A percentile compares a stretch with the other conserved stretches of the same genome.
Evolutionary conservation across 1,140 invertebrate genomes (phyloP).

Genomic region (Nasonia vitripennis): DNA sequence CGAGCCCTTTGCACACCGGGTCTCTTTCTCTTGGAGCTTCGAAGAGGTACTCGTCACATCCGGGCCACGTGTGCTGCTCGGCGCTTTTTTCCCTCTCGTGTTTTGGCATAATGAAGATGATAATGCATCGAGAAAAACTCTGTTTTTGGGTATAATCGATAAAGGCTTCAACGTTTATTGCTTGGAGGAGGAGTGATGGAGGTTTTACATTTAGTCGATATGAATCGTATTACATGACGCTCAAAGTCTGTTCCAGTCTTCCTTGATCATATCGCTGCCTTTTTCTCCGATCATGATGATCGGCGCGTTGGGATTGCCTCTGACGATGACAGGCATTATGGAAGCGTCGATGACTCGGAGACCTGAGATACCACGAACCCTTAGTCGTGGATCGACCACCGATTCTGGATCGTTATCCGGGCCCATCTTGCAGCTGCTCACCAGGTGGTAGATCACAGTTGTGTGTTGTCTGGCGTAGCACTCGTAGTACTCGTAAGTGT

Average conservation of each 20-base stretch:
- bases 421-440: conserved; percentile 80
- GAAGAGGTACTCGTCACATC: background rate
- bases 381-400: conserved; percentile 68
- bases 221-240: background rate
- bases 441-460: conserved; percentile 68
- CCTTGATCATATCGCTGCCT: conserved; percentile 55
- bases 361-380: conserved; percentile 66
- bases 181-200: background rate
- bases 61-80: background rate
- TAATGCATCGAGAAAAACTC: background rate
- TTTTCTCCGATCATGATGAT: conserved; percentile 79
- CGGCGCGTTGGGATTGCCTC: conserved; percentile 76
- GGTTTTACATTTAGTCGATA: background rate
- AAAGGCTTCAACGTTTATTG: background rate
- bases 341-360: conserved; percentile 71
- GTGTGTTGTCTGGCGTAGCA: background rate
- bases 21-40: background rate
- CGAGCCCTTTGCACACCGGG: conserved; percentile 48
- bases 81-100: background rate
- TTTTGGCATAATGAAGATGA: background rate
- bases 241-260: background rate
- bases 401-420: conserved; percentile 64
- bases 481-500: conserved; percentile 35
- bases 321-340: conserved; percentile 68
- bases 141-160: background rate